These are phyloP conservation scores for Cyclura pinguis DNA, from an alignment of 2,797 vertebrate genomes.

Conservation along the genomic window DNA sequence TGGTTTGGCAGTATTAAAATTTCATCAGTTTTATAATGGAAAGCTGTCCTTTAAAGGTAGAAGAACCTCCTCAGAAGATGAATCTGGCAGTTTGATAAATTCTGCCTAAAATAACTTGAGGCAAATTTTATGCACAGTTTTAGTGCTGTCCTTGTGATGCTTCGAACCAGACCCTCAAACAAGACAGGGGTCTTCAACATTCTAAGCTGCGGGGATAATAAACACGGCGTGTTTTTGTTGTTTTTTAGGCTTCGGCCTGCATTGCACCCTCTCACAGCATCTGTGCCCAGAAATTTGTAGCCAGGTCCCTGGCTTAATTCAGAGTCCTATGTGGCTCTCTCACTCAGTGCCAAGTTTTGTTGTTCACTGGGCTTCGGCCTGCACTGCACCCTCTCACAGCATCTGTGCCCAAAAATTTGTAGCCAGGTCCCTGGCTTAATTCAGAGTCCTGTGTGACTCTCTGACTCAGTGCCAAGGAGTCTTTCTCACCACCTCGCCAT, in stretches of 20 bases:
- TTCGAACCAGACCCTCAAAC: not conserved
- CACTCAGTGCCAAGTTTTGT: not conserved
- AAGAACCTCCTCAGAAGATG: not conserved
- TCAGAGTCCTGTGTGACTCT: not conserved
- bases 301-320: conserved; percentile 43
- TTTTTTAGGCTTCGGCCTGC: conserved; percentile 16
- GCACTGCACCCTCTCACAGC: conserved; percentile 29
- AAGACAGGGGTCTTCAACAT: not conserved
- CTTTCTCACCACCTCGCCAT: not conserved
- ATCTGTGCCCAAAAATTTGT: conserved; percentile 45
- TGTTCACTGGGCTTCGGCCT: conserved; percentile 14
- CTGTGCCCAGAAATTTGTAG: conserved; percentile 43
- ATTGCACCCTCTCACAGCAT: conserved; percentile 39
- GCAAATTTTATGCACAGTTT: not conserved
- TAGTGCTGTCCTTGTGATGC: not conserved
- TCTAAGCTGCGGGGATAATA: not conserved
- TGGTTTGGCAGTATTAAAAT: not conserved
- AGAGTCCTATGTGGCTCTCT: not conserved
- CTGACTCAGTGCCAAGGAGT: not conserved
- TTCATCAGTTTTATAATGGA: not conserved
- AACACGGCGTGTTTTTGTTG: conserved; percentile 4
- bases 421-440: conserved; percentile 46
- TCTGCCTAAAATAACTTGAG: not conserved
- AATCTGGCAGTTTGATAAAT: not conserved
- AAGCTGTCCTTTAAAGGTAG: not conserved